Evolutionary conservation across 2,888 invertebrate species (phyloP), one percentile per base, ranked within the genome.

Genomic region (Pristionchus exspectatus): DNA sequence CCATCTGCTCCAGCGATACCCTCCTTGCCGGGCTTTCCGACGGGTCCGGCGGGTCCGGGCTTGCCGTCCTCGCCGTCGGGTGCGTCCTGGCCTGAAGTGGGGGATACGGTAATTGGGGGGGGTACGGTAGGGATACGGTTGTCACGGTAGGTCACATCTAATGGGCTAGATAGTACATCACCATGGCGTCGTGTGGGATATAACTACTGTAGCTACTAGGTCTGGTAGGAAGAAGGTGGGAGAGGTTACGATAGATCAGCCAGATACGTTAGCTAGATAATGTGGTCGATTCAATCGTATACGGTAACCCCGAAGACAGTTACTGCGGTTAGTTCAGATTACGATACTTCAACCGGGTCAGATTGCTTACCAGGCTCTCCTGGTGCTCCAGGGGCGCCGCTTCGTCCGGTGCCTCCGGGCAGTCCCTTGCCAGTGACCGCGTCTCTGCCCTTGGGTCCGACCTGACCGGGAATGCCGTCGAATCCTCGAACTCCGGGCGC

Each of bases 381-480:
- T 56, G 77, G 33, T 24, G 89, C 87, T 84, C 92, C 93, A 33
- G 91, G 91, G 27, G 90, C 87, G 74, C 92, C 92, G 38, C 89
- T 89, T 90, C 91, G 86, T 66, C 92, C 92, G 18, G 88, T 33
- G 54, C 86, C 90, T 90, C 91, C 92, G n/a, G 91, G 91, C 38
- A 90, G 85, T 89, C 92, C 91, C 81, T 90, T 90, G 21, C 90
- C 90, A 63, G 89, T 89, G 27, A 83, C 30, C 14, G 81, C 83
- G 50, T 89, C 89, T 33, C 66, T 90, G 88, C 92, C 92, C 33
- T 90, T 91, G 87, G 90, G 87, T 89, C 92, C 92, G 44, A 90
- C 90, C 63, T 89, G 59, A 54, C 92, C 93, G 56, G 90, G 88
- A 44, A 90, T 72, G 4, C 92, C 92, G 88, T 92, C 90, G 72